These are phyloP conservation scores for Polydrusus tereticollis DNA, from an alignment of 2,888 invertebrate species.

Conservation along the genomic window DNA sequence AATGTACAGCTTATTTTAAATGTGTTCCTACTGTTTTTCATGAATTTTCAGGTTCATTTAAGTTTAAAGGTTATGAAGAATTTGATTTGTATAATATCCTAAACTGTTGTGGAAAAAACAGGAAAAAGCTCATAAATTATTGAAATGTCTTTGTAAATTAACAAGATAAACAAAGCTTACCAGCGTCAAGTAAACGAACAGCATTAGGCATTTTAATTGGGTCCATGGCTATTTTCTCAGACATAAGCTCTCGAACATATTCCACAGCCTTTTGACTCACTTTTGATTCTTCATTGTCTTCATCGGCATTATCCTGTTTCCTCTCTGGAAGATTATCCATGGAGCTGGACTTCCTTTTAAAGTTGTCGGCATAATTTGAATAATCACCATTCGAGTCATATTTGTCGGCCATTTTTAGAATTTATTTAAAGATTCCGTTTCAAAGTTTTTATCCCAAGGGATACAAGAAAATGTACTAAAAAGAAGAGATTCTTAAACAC, in stretches of 20 bases:
- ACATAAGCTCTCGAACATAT: conserved; percentile 80
- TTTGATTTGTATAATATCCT: no score
- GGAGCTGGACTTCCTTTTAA: conserved; percentile 60
- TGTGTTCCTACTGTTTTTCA: no score
- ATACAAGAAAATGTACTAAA: no score
- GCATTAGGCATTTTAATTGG: conserved; percentile 73
- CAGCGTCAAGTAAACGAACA: conserved; percentile 79
- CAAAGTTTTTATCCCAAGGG: no score
- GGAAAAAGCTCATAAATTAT: no score
- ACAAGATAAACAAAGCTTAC: conserved; percentile 69
- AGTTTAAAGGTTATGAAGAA: no score
- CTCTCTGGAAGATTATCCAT: conserved; percentile 13
- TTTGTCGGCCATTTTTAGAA: conserved; percentile 61
- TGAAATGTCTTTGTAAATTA: no score
- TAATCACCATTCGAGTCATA: conserved; percentile 65
- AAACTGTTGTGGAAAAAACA: no score
- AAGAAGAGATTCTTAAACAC: no score
- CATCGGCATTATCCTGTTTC: conserved; percentile 43
- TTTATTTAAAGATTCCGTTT: neutral
- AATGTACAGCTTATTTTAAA: no score
- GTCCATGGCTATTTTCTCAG: conserved; percentile 58
- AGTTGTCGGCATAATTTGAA: conserved; percentile 60
- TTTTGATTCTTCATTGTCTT: conserved; percentile 51
- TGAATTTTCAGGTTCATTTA: no score
- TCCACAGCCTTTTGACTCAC: conserved; percentile 75